Evolutionary conservation across 2,797 vertebrate genomes (phyloP), one percentile per base, ranked within the genome.

Genomic region (Pelochelys cantorii): DNA sequence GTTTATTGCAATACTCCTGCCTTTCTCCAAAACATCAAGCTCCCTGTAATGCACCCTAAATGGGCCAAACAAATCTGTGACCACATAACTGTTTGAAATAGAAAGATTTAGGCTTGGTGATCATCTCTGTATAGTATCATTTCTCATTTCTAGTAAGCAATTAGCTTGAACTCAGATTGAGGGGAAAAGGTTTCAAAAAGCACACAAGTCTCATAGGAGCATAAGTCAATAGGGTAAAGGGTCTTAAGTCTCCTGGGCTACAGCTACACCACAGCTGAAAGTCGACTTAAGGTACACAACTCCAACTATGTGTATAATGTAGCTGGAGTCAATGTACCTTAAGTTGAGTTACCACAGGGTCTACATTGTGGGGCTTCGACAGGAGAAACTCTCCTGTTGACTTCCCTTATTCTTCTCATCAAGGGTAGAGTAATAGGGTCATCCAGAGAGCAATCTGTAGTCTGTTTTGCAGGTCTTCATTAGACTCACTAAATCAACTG

Each of bases 1-100:
- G 5, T 0, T 1, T 0, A 55, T 1, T 0, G 18, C 5, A 0
- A 27, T 6, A 71, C 17, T 71, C n/a, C 34, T 37, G 65, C 5
- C 1, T 2, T 25, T 25, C 86, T 65, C 55, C 59, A 17, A 6
- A 13, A 0, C 5, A 4, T 3, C 1, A 1, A 52, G 2, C 48
- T 20, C 20, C 2, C 37, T 25, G 65, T 5, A 37, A 7, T 4
- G 4, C 5, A 62, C 59, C 42, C 74, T 52, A 52, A 27, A 77
- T 14, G 23, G 23, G 20, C 74, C 34, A 2, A 42, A 18, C n/a
- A 74, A 11, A 2, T 1, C 59, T 20, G 79, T 60, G n/a, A 7
- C 14, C 0, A 0, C 5, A n/a, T 56, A 4, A 1, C 10, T 54
- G n/a, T 53, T 86, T 79, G 31, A 60, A 42, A 5, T 10, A 2